Evolutionary conservation across 2,797 vertebrate species (phyloP).

Genomic region (Salmo trutta): DNA sequence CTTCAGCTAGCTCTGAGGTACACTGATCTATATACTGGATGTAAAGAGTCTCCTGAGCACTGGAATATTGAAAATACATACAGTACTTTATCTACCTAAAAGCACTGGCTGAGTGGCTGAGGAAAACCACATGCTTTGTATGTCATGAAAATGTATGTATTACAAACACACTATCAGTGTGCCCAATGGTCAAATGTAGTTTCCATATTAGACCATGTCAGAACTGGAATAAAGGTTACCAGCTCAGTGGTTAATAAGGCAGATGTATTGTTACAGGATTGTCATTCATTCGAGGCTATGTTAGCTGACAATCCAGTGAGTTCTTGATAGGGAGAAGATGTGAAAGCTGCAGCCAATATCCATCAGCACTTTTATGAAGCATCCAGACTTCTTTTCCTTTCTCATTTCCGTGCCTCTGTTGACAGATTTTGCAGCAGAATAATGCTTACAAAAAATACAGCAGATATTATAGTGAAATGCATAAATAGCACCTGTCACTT

Average conservation of each 20-base stretch:
- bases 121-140: constrained; percentile 66
- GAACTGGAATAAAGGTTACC: constrained; percentile 42
- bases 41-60: constrained; percentile 69
- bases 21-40: constrained; percentile 57
- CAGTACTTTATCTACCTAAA: constrained; percentile 60
- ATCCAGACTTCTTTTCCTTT: constrained; percentile 25
- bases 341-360: constrained; percentile 54
- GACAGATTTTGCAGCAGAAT: constrained; percentile 53
- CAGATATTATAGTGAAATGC: constrained; percentile 25
- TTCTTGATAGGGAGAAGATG: constrained; percentile 45
- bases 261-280: constrained; percentile 25
- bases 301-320: too few species aligned
- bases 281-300: too few species aligned
- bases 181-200: constrained; percentile 44
- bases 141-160: constrained; percentile 50
- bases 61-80: constrained; percentile 66
- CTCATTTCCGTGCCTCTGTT: constrained; percentile 38
- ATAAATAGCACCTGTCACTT: constrained; percentile 46
- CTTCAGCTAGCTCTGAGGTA: constrained; percentile 53
- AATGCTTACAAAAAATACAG: constrained; percentile 47
- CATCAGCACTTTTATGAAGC: constrained; percentile 34
- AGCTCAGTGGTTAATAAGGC: constrained; percentile 47
- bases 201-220: constrained; percentile 58
- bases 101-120: constrained; percentile 42
- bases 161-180: constrained; percentile 37